Base-by-base conservation (phyloP, 2,797 vertebrate genomes). In the Hyperoplus lanceolatus region DNA sequence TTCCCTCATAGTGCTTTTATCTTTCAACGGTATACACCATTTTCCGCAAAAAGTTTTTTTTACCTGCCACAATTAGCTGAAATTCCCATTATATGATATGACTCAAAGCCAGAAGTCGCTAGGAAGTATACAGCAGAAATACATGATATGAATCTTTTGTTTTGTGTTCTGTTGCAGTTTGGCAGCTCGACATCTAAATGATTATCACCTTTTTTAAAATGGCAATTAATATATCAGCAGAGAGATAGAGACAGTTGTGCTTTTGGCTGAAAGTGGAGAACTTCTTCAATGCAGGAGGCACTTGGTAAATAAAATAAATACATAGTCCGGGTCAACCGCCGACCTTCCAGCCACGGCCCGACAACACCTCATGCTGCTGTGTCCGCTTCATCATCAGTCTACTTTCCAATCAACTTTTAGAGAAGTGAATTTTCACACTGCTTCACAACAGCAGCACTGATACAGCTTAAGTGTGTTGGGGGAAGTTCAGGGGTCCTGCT, bases 401-500 rank as follows among this genome's bases (percentile, higher is more conserved):
- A 60, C 42, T 86, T 90, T 85, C 29, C 84, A 90, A 89, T 92
- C 89, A 89, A 84, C 79, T 89, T 29, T 88, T 63, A 42, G 50
- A 87, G 65, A 80, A 83, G 69, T 79, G 86, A 77, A 65, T 89
- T 90, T 90, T 85, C 79, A 57, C 41, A 46, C 82, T 77, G 75
- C 87, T 90, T 86, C 67, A 79, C 85, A 87, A 68, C 67, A 57
- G 87, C 83, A 8, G 70, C 75, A 62, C 88, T 92, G 89, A 91
- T 87, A 84, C 88, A 21, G 81, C 80, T 62, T 14, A 88, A 91
- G 79, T 85, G 29, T 29, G 29, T 29, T 29, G 81, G 82, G 92
- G 87, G 86, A 90, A 90, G 93, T 92, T 94, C 92, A 94, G 90
- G 90, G 92, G 92, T 94, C 93, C 81, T 87, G 87, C 94, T 95